Evolutionary conservation across 2,113 vertebrate species (phyloP), one percentile per base, ranked within the genome.

Genomic region (Rynchops niger): DNA sequence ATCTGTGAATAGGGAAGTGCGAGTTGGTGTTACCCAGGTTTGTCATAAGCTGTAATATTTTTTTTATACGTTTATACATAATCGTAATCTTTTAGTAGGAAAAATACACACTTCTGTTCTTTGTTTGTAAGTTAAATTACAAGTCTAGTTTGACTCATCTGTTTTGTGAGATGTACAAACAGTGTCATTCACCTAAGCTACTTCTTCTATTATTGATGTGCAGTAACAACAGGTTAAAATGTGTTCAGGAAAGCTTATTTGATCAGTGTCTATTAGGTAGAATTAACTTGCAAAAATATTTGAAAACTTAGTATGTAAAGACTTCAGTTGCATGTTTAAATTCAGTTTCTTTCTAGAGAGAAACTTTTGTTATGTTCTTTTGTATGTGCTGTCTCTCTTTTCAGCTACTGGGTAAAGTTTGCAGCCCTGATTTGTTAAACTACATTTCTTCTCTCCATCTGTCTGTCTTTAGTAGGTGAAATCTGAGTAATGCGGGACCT

Each of bases 1-100:
- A 61, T 99, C 99, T 42, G 99, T 99, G 88, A 99, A 99, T 97
- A 98, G 99, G 92, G 99, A 99, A 98, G 99, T 99, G 86, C 98
- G 99, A 98, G 99, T 99, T 97, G 99, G 99, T 42, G 99, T 99
- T 93, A 99, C 99, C 43, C 99, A 99, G 99, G 99, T 99, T 95
- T 98, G 99, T 97, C 22, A 13, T 78, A 74, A 69, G 18, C n/a
- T 56, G 82, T 72, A 25, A 21, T 62, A 11, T 43, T 78, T 63
- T 52, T 65, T 40, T 58, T n/a, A n/a, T n/a, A 47, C 11, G 56
- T 58, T 30, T 83, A 12, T 77, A 19, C 1, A 2, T 45, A 22
- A 66, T 27, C 88, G 40, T 93, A 83, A 70, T 25, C 3, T 82
- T 73, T 16, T 70, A 34, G 15, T 49, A 62, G 53, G 36, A 72